phyloP scores from a whole-genome alignment of 2,888 invertebrate genomes.

The Eupithecia subumbrata region DNA sequence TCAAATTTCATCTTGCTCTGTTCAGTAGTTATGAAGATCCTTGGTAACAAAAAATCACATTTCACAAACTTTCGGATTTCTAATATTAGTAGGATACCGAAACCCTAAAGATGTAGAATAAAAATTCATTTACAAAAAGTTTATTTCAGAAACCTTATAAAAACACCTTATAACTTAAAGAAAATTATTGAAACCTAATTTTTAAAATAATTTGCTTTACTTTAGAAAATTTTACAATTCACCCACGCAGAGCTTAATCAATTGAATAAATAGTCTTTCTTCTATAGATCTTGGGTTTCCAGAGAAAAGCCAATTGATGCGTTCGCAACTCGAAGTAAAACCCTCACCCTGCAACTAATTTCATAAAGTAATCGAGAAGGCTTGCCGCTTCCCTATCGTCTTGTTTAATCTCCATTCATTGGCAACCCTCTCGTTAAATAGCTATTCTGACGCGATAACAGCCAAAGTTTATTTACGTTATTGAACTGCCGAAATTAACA shows the following conservation, averaged over 20 bases:
- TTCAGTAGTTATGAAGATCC: no score
- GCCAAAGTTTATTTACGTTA: constrained; percentile 74
- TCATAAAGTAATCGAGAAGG: constrained; percentile 75
- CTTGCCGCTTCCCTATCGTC: constrained; percentile 70
- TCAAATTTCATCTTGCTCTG: no score
- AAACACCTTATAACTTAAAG: no score
- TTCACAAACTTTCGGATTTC: no score
- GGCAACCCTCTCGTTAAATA: constrained; percentile 75
- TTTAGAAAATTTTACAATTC: background rate
- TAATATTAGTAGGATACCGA: no score
- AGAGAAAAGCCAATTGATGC: constrained; percentile 8
- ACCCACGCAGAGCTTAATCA: background rate
- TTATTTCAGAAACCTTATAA: no score
- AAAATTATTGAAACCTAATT: no score
- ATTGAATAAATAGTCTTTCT: background rate
- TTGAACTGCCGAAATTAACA: constrained; percentile 68
- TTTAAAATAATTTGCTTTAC: no score
- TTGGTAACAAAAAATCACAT: no score
- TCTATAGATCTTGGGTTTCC: background rate
- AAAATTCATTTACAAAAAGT: no score
- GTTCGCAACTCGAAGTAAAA: constrained; percentile 20
- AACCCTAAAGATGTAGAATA: no score
- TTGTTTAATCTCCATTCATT: constrained; percentile 79
- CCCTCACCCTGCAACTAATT: constrained; percentile 64
- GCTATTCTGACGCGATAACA: constrained; percentile 79